Evolutionary conservation across 2,888 invertebrate genomes (phyloP).

Genomic region (Cataglyphis cursor): DNA sequence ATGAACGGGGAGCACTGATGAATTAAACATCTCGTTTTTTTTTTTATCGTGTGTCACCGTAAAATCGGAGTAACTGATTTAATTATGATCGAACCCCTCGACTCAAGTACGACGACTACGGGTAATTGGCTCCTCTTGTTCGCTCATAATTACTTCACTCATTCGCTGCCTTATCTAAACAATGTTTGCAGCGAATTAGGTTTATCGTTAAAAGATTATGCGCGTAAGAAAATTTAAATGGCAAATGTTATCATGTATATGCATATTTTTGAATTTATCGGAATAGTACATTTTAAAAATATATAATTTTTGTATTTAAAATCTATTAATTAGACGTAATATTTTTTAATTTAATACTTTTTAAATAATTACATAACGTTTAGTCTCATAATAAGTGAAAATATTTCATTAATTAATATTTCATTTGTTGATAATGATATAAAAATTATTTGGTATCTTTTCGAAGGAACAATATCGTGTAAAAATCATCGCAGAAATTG

Average conservation of each 20-base stretch:
- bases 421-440: background rate
- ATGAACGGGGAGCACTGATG: conserved; percentile 10
- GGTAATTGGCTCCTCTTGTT: conserved; percentile 15
- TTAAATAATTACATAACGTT: background rate
- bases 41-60: conserved; percentile 40
- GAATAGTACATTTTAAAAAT: background rate
- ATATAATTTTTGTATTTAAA: background rate
- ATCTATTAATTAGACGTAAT: background rate
- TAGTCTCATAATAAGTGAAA: background rate
- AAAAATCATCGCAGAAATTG: background rate
- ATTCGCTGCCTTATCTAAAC: conserved; percentile 14
- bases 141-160: conserved; percentile 14
- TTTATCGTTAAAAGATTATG: background rate
- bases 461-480: background rate
- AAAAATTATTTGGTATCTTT: background rate
- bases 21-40: conserved; percentile 53
- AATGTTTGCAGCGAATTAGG: background rate
- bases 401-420: background rate
- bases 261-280: background rate
- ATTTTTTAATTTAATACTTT: background rate
- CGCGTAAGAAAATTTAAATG: too few species aligned
- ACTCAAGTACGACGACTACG: conserved; percentile 9
- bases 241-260: background rate
- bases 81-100: conserved; percentile 41
- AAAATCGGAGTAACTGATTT: conserved; percentile 51